These are phyloP conservation scores for Bombycilla garrulus DNA, from an alignment of 2,113 vertebrate species.

Conservation along the genomic window DNA sequence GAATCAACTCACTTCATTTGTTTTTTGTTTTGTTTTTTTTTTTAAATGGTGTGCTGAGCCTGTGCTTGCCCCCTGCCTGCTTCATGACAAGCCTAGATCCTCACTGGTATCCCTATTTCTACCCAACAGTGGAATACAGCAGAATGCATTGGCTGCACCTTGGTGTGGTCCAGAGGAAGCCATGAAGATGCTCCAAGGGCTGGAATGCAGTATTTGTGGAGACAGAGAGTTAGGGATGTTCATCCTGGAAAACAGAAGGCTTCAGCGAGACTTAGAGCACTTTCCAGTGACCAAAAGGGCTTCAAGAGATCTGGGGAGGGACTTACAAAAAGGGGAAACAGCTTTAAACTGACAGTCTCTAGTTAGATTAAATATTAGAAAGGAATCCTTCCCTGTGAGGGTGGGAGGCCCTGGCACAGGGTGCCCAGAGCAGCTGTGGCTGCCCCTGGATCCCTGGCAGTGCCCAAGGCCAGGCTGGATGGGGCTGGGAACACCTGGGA, in stretches of 20 bases:
- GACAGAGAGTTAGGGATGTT: neutral
- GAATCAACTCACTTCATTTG: neutral
- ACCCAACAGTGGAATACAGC: neutral
- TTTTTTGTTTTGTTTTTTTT: neutral
- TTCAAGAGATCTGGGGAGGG: too few species aligned
- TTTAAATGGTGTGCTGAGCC: neutral
- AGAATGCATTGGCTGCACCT: neutral
- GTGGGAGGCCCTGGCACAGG: neutral
- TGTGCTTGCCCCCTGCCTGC: neutral
- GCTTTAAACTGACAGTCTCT: neutral
- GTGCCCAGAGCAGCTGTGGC: neutral
- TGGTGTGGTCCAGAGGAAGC: neutral
- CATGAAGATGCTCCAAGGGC: neutral
- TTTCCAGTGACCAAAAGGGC: neutral
- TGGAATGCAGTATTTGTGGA: neutral
- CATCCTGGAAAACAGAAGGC: neutral
- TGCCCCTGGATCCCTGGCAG: neutral
- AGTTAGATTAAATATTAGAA: neutral
- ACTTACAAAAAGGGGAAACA: neutral
- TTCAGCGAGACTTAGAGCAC: neutral
- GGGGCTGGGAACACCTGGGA: rapidly evolving
- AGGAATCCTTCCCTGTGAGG: neutral
- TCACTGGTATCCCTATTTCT: neutral
- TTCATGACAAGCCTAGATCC: neutral
- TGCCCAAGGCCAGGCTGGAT: rapidly evolving